phyloP scores from a whole-genome alignment of 2,113 vertebrate species.

The Hipposideros armiger region DNA sequence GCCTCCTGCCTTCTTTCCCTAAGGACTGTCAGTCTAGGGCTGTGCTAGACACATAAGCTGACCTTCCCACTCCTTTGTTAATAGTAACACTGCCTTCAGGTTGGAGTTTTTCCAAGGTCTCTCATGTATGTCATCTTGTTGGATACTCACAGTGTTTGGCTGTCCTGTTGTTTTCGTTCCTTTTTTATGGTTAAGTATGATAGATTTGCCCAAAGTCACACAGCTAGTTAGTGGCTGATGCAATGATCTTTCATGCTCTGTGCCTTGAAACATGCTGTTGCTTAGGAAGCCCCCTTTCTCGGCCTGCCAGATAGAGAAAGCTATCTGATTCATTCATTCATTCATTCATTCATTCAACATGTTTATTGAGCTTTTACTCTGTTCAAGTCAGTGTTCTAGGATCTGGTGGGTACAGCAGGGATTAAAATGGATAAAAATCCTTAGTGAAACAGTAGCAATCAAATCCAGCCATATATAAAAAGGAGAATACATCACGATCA shows the following conservation, averaged over 20 bases:
- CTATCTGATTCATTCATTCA: background rate
- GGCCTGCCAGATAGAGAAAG: background rate
- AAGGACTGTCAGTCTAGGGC: background rate
- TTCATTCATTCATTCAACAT: background rate
- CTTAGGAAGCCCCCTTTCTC: background rate
- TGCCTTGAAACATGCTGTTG: background rate
- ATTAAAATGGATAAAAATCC: background rate
- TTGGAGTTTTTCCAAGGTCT: background rate
- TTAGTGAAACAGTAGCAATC: background rate
- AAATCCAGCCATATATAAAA: background rate
- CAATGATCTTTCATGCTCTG: constrained; percentile 18
- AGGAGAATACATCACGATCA: background rate
- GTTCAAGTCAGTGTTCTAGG: background rate
- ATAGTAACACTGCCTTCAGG: background rate
- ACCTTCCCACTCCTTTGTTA: background rate
- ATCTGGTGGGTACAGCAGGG: background rate
- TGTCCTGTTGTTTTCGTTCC: constrained; percentile 18
- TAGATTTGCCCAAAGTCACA: constrained; percentile 51
- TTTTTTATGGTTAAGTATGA: background rate
- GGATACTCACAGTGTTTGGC: background rate
- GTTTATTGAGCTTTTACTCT: background rate
- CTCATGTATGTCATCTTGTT: background rate
- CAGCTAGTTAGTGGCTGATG: constrained; percentile 19
- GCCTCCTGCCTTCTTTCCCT: background rate
- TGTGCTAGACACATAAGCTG: background rate